A percentile compares a stretch with the other conserved stretches of the same genome.
These are phyloP conservation scores for Psittacara wagleri DNA, from an alignment of 2,113 vertebrate genomes.

Conservation along the genomic window DNA sequence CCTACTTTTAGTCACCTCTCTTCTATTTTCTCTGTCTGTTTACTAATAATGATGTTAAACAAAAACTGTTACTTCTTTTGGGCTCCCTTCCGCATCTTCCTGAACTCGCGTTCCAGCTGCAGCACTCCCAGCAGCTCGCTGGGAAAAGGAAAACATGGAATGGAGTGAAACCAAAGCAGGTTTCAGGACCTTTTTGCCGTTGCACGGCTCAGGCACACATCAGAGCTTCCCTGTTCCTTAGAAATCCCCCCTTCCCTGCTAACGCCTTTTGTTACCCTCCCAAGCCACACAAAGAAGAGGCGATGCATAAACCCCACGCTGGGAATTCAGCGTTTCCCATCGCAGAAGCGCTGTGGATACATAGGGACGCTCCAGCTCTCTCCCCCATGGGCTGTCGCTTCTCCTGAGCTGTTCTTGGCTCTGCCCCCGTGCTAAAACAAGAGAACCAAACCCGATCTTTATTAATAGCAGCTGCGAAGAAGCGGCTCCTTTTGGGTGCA, in stretches of 20 bases:
- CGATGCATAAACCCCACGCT: background rate
- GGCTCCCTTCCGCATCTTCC: background rate
- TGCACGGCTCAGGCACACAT: background rate
- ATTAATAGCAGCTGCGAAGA: background rate
- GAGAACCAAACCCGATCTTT: background rate
- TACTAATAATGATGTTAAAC: background rate
- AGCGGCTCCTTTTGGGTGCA: background rate
- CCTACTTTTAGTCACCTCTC: rapidly evolving
- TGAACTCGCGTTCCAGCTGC: background rate
- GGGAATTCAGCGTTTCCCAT: background rate
- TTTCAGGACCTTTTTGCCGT: background rate
- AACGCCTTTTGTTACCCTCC: background rate
- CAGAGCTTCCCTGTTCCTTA: background rate
- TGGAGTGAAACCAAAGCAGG: background rate
- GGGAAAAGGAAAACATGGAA: background rate
- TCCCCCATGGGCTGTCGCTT: too few relatives aligned
- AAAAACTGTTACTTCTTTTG: background rate
- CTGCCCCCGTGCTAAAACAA: background rate
- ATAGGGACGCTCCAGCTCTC: background rate
- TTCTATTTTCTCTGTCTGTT: background rate
- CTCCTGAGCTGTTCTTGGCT: background rate
- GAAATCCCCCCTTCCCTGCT: too few relatives aligned
- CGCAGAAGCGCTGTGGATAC: too few relatives aligned
- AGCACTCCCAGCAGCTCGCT: rapidly evolving
- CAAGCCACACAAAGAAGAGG: too few relatives aligned